Percentiles rank a stretch among this genome's conserved stretches.
These are phyloP conservation scores for Oreochromis aureus DNA, from an alignment of 2,113 vertebrate species.

Conservation along the genomic window DNA sequence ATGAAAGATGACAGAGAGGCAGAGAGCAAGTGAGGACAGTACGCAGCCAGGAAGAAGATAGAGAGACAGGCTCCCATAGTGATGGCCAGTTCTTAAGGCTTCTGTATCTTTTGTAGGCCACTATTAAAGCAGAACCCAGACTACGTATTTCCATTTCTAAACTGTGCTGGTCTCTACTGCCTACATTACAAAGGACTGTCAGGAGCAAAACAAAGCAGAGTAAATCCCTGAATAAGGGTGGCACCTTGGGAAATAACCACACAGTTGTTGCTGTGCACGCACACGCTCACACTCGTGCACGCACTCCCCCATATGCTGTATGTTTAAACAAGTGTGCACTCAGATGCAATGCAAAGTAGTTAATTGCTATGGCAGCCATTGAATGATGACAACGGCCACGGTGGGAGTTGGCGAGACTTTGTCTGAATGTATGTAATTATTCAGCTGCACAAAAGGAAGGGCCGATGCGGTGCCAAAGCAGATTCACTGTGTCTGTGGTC, in stretches of 20 bases:
- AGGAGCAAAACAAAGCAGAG: not conserved
- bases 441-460: conserved; percentile 43
- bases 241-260: conserved; percentile 20
- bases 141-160: not conserved
- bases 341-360: not conserved
- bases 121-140: conserved; percentile 15
- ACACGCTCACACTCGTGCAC: not conserved
- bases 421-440: conserved; percentile 54
- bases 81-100: not conserved
- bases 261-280: not conserved
- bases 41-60: not conserved
- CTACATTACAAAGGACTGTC: conserved; percentile 15
- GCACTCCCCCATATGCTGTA: not conserved
- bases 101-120: not conserved
- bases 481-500: conserved; percentile 54
- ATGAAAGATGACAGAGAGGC: conserved; percentile 43
- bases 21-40: conserved; percentile 5
- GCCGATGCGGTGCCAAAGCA: conserved; percentile 31
- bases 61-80: not conserved
- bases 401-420: conserved; percentile 40
- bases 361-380: conserved; percentile 58
- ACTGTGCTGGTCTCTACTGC: not conserved
- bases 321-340: not conserved
- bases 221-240: conserved; percentile 3
- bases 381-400: conserved; percentile 48